Evolutionary conservation across 1,140 invertebrate species (phyloP).

Genomic region (Phenacoccus solenopsis): DNA sequence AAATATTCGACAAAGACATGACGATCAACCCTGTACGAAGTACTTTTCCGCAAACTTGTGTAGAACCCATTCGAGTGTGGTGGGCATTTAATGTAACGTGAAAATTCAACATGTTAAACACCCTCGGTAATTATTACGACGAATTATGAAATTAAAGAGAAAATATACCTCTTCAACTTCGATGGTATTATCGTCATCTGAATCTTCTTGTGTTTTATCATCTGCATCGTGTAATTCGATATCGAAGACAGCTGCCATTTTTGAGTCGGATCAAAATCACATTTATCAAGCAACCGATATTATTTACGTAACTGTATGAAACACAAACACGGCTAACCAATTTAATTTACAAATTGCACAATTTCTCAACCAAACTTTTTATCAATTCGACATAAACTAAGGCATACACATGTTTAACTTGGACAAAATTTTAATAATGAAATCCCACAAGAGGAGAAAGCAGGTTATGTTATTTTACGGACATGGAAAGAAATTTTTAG

Average conservation of each 20-base stretch:
- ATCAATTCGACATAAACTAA: not conserved
- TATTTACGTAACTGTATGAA: no score
- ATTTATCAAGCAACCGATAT: no score
- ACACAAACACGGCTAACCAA: no score
- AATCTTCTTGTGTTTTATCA: not conserved
- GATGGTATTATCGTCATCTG: not conserved
- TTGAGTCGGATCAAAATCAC: not conserved
- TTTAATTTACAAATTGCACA: not conserved
- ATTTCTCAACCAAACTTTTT: no score
- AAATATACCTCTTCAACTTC: not conserved
- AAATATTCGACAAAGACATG: no score
- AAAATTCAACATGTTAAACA: no score
- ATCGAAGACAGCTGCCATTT: constrained; percentile 1
- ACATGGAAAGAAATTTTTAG: not conserved
- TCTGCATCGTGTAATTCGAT: constrained; percentile 1
- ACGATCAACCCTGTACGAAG: no score
- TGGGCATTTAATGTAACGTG: no score
- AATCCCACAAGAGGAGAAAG: not conserved
- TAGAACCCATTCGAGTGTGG: no score
- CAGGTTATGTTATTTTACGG: not conserved
- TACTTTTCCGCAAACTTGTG: no score
- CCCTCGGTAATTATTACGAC: no score
- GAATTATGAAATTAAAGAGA: no score
- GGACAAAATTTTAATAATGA: not conserved
- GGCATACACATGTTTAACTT: not conserved